A percentile compares a stretch with the other conserved stretches of the same genome.
These are phyloP conservation scores for Ochropleura leucogaster DNA, from an alignment of 2,888 invertebrate species.

Conservation along the genomic window DNA sequence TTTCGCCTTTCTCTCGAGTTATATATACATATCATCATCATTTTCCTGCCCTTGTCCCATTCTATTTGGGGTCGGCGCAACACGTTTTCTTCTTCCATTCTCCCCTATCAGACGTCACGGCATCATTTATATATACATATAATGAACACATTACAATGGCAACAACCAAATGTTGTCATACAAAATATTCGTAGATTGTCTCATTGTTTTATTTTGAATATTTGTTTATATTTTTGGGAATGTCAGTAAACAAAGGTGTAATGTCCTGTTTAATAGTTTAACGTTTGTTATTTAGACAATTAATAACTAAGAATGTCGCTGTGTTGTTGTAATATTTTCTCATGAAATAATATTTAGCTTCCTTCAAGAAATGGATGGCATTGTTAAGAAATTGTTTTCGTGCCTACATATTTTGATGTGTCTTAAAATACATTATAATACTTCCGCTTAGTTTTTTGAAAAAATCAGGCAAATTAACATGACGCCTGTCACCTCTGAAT, in stretches of 20 bases:
- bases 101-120: too few species aligned
- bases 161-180: not conserved
- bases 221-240: slow-evolving; percentile 3
- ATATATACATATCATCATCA: too few species aligned
- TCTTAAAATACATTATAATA: not conserved
- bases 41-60: too few species aligned
- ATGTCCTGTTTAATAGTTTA: slow-evolving; percentile 3
- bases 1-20: too few species aligned
- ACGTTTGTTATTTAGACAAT: slow-evolving; percentile 4
- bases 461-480: too few species aligned
- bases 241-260: not conserved
- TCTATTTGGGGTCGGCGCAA: too few species aligned
- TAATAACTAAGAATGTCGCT: slow-evolving; percentile 20
- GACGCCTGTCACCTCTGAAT: too few species aligned
- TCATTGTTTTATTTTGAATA: slow-evolving; percentile 14
- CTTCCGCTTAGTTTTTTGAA: not conserved
- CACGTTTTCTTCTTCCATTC: too few species aligned
- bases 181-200: not conserved
- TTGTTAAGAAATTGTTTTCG: not conserved
- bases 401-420: not conserved
- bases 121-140: too few species aligned
- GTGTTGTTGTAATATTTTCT: slow-evolving; percentile 3
- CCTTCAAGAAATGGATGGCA: not conserved
- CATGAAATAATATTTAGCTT: slow-evolving; percentile 5
- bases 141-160: not conserved